These are phyloP conservation scores for Platycheirus albimanus DNA, from an alignment of 2,888 invertebrate genomes.

Conservation along the genomic window DNA sequence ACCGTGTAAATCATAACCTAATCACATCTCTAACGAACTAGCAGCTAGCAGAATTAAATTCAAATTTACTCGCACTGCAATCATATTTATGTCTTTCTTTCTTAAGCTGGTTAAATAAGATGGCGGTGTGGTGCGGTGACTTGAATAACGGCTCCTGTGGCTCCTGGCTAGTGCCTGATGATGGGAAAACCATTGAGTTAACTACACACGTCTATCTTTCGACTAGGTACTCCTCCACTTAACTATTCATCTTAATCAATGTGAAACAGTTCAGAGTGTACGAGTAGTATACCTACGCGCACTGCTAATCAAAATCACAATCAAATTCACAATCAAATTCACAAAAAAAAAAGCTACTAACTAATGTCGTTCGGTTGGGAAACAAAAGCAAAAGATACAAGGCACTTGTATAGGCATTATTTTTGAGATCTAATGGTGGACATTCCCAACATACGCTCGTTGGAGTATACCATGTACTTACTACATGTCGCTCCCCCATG, in stretches of 20 bases:
- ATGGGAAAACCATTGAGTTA: conserved; percentile 28
- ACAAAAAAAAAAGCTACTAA: conserved; percentile 24
- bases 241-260: conserved; percentile 51
- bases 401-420: conserved; percentile 36
- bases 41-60: conserved; percentile 66
- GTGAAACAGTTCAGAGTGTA: conserved; percentile 36
- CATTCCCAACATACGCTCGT: conserved; percentile 59
- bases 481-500: conserved; percentile 52
- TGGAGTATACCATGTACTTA: conserved; percentile 12
- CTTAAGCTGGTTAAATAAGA: neutral
- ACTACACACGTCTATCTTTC: conserved; percentile 26
- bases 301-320: conserved; percentile 69
- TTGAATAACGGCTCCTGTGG: conserved; percentile 11
- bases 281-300: conserved; percentile 29
- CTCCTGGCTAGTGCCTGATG: no score
- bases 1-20: conserved; percentile 69
- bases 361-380: conserved; percentile 49
- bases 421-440: conserved; percentile 61
- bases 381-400: conserved; percentile 2
- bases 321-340: conserved; percentile 44
- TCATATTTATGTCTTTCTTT: conserved; percentile 49
- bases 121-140: neutral
- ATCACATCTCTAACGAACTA: conserved; percentile 70
- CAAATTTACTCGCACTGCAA: conserved; percentile 62
- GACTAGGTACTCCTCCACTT: conserved; percentile 22